phyloP scores from a whole-genome alignment of 2,888 invertebrate species.

The Drosophila infuscata region DNA sequence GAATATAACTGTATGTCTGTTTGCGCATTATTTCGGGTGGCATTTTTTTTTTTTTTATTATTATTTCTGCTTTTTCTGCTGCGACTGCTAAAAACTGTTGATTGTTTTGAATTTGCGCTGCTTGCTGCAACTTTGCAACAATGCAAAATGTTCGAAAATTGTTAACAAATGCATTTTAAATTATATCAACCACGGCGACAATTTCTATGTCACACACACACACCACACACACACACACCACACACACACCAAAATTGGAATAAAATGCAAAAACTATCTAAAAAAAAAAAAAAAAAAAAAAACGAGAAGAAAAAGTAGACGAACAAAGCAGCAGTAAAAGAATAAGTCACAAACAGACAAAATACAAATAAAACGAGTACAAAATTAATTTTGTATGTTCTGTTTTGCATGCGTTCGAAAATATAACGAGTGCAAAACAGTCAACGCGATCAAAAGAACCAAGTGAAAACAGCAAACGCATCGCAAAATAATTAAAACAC shows the following conservation, averaged over 20 bases:
- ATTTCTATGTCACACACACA: constrained; percentile 73
- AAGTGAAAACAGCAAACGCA: constrained; percentile 77
- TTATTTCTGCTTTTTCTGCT: constrained; percentile 22
- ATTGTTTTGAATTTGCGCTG: constrained; percentile 44
- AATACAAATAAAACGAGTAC: constrained; percentile 38
- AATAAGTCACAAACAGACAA: constrained; percentile 17
- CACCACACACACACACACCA: constrained; percentile 26
- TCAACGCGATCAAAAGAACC: constrained; percentile 24
- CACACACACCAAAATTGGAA: constrained; percentile 5
- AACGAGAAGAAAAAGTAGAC: background rate
- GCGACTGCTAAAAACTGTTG: constrained; percentile 27
- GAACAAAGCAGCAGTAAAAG: constrained; percentile 20
- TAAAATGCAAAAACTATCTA: constrained; percentile 5
- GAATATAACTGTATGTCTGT: background rate
- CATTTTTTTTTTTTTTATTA: background rate
- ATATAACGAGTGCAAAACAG: constrained; percentile 42
- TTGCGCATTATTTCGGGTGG: constrained; percentile 6
- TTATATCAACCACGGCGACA: constrained; percentile 76
- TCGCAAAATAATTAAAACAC: constrained; percentile 69
- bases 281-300: background rate
- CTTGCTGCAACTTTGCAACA: constrained; percentile 43
- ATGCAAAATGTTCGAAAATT: constrained; percentile 71
- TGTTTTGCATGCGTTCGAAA: constrained; percentile 17
- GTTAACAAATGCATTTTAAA: constrained; percentile 80
- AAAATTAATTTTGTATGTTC: constrained; percentile 43